phyloP scores from a whole-genome alignment of 2,113 vertebrate genomes.

The Rissa tridactyla region DNA sequence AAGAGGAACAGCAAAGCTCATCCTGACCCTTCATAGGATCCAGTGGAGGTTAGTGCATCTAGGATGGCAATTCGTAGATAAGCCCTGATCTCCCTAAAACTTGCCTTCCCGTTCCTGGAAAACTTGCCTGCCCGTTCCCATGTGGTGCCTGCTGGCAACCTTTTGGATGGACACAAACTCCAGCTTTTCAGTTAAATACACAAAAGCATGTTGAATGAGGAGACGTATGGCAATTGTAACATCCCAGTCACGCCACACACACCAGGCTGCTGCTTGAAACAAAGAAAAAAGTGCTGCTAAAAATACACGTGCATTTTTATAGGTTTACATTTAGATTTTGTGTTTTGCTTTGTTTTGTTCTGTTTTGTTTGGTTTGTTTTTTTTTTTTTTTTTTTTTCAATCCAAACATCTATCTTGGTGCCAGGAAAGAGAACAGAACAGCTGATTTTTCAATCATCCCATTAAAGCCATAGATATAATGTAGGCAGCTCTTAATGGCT shows the following conservation, averaged over 20 bases:
- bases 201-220: constrained; percentile 5
- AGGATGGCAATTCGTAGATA: not conserved
- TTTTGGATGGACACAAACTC: not conserved
- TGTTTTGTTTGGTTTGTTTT: not conserved
- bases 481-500: constrained; percentile 70
- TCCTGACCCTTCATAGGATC: not conserved
- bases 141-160: not conserved
- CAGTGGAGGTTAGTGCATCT: not conserved
- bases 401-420: constrained; percentile 22
- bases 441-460: constrained; percentile 68
- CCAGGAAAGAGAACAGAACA: constrained; percentile 51
- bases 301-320: constrained; percentile 15
- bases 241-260: not conserved
- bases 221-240: not conserved
- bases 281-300: constrained; percentile 68
- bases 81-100: not conserved
- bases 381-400: not conserved
- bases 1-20: not conserved
- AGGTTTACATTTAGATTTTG: not conserved
- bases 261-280: not conserved
- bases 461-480: constrained; percentile 70
- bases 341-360: not conserved
- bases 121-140: not conserved
- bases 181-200: not conserved
- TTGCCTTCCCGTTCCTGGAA: not conserved